phyloP scores from a whole-genome alignment of 2,113 vertebrate genomes.

The Calidris pygmaea region DNA sequence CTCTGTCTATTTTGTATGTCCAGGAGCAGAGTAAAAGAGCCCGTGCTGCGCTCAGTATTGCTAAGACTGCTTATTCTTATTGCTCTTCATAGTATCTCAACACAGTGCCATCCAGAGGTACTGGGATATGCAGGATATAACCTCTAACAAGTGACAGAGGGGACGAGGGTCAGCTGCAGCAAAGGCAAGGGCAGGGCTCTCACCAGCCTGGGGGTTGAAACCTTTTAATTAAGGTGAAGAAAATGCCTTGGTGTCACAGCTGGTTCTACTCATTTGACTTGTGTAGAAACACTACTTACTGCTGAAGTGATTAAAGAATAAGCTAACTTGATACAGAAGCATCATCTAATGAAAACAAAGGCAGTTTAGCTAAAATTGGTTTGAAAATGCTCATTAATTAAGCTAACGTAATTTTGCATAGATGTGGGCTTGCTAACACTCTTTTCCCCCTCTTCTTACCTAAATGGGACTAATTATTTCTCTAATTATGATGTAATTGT shows the following conservation, averaged over 20 bases:
- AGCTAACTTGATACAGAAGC: not conserved
- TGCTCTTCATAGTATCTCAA: not conserved
- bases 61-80: not conserved
- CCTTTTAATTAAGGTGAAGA: not conserved
- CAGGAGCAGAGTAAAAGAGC: not conserved
- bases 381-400: conserved; percentile 26
- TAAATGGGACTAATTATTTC: not conserved
- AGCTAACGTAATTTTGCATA: not conserved
- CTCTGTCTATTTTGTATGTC: rapidly evolving
- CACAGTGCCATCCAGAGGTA: not conserved
- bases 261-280: not conserved
- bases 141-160: rapidly evolving
- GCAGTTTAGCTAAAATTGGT: not conserved
- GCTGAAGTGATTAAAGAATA: not conserved
- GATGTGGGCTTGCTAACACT: not conserved
- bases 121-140: not conserved
- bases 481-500: not conserved
- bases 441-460: not conserved
- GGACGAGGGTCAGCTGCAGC: not conserved
- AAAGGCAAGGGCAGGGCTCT: not conserved
- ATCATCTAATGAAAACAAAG: not conserved
- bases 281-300: not conserved
- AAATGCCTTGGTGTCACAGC: not conserved
- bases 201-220: not conserved
- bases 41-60: not conserved